Evolutionary conservation across 1,140 invertebrate genomes (phyloP).

Genomic region (Mya arenaria): DNA sequence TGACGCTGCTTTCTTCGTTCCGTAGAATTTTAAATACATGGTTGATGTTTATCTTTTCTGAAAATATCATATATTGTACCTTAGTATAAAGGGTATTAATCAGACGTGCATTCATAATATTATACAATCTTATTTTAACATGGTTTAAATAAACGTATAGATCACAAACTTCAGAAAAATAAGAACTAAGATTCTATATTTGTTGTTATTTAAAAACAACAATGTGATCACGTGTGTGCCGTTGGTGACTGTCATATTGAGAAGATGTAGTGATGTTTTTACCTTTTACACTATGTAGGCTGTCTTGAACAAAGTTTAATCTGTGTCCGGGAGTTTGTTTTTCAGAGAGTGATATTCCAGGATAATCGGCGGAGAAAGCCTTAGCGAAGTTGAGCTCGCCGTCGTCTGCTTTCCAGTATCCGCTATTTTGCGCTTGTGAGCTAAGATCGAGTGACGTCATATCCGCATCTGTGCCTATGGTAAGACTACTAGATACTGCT

Average conservation of each 20-base stretch:
- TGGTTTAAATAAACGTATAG: too few relatives aligned
- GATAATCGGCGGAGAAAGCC: conserved; percentile 64
- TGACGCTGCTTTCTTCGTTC: conserved; percentile 85
- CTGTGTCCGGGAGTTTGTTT: conserved; percentile 52
- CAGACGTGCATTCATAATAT: too few relatives aligned
- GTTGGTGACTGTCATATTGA: too few relatives aligned
- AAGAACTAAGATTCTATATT: too few relatives aligned
- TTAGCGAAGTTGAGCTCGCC: conserved; percentile 80
- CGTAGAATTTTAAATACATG: conserved; percentile 86
- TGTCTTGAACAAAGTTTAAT: conserved; percentile 16
- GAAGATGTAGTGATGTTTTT: too few relatives aligned
- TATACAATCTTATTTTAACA: too few relatives aligned
- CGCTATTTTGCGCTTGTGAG: conserved; percentile 84
- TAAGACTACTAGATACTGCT: conserved; percentile 88
- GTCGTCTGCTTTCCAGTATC: conserved; percentile 85
- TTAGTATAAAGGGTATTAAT: too few relatives aligned
- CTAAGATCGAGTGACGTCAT: conserved; percentile 85
- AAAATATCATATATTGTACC: too few relatives aligned
- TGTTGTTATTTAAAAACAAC: too few relatives aligned
- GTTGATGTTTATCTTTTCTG: conserved; percentile 31
- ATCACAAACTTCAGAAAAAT: too few relatives aligned
- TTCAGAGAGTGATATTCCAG: conserved; percentile 58
- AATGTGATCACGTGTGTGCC: too few relatives aligned
- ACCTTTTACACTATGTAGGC: neutral
- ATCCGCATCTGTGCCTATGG: conserved; percentile 88